Evolutionary conservation across 1,140 invertebrate species (phyloP), one percentile per base, ranked within the genome.

Genomic region (Diachasmimorpha longicaudata): DNA sequence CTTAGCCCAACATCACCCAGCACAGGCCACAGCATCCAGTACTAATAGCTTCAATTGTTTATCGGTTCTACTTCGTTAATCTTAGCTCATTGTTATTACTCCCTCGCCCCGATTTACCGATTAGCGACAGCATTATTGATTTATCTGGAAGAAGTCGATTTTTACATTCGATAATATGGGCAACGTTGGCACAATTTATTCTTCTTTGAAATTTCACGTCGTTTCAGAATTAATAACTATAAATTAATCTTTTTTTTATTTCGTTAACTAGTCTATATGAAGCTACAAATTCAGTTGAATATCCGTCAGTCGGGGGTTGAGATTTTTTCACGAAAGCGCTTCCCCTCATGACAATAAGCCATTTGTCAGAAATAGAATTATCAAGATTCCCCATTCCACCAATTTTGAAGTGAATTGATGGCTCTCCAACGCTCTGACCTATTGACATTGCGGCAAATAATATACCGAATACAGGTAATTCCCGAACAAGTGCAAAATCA

Each of bases 21-120:
- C 80, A 87, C 86, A 58, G 87, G 85, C 88, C 87, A 89, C 86
- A 89, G 86, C 88, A 89, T 89, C 85, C 87, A 88, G 83, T 36
- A 42, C 71, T 68, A 55, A 23, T 37, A 8, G 10, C 48, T 21
- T 16, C 36, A n/a, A 39, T 58, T 37, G 36, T 69, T 69, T 68
- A 23, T 42, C 31, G 23, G 13, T 72, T 72, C 37, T 72, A 39
- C 16, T 36, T 71, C 44, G 23, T 52, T 25, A 71, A 52, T 71
- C n/a, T 55, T 25, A 55, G 44, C 11, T 37, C 16, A 25, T 63
- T 31, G 21, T 63, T 63, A 25, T 23, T 39, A 37, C 31, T 37
- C 63, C 63, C 36, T 36, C 67, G 67, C 39, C 11, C 23, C 67
- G 16, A n/a, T 36, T 67, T 67, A 25, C 8, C 13, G 31, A 69